Evolutionary conservation across 92 coral and sea anemone genomes (phyloP).

Genomic region (Anthopleura xanthogrammica): DNA sequence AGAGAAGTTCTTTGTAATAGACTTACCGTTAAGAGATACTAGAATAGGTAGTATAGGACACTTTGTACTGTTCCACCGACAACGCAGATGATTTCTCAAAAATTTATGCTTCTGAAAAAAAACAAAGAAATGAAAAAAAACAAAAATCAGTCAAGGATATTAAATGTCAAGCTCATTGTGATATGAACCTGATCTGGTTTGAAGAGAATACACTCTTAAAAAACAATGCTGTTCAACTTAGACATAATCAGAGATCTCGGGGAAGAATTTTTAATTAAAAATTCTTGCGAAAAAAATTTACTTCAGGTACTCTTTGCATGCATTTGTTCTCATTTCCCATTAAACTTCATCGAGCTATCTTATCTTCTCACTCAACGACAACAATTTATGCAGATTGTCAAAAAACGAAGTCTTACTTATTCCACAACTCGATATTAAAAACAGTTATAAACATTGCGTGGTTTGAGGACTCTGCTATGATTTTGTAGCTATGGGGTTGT

Average conservation of each 20-base stretch:
- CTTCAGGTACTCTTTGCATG: not conserved
- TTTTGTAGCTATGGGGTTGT: not conserved
- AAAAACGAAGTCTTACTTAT: not conserved
- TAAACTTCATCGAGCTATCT: not conserved
- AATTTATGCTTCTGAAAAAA: not conserved
- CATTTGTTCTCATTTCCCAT: not conserved
- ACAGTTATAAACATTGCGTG: not conserved
- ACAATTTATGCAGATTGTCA: not conserved
- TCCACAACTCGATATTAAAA: not conserved
- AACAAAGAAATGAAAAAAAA: not conserved
- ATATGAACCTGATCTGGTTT: not conserved
- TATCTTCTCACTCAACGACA: not conserved
- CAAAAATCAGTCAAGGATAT: not conserved
- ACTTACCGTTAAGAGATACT: not conserved
- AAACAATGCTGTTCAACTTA: not conserved
- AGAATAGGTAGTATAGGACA: not conserved
- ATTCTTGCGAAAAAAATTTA: not conserved
- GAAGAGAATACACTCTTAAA: not conserved
- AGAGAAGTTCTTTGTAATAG: not conserved
- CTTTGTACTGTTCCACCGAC: not conserved
- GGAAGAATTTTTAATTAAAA: not conserved
- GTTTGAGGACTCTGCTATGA: not conserved
- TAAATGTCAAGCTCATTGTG: not conserved
- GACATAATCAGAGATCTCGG: not conserved
- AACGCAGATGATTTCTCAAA: not conserved